phyloP scores from a whole-genome alignment of 2,888 invertebrate species.

The Microchrysa polita region DNA sequence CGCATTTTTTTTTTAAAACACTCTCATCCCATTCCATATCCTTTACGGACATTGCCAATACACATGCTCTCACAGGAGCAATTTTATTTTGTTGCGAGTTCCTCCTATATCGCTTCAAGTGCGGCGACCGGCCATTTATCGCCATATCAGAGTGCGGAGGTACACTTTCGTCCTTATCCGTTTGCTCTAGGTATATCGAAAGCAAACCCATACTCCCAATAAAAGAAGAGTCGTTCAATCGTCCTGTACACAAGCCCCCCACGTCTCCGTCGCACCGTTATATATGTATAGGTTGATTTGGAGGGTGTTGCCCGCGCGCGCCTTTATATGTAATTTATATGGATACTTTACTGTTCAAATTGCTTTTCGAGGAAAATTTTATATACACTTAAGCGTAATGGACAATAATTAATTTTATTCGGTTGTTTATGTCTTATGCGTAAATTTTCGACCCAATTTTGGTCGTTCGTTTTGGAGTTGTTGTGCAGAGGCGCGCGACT shows the following conservation, averaged over 20 bases:
- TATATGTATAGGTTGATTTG: not conserved
- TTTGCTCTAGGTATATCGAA: not conserved
- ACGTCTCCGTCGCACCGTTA: not conserved
- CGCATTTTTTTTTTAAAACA: constrained; percentile 47
- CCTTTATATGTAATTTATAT: constrained; percentile 62
- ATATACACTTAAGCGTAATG: constrained; percentile 64
- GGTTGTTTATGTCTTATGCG: constrained; percentile 54
- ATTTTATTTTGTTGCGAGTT: constrained; percentile 20
- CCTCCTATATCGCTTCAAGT: not conserved
- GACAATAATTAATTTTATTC: constrained; percentile 66
- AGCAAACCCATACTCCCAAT: not conserved
- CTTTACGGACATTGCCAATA: not conserved
- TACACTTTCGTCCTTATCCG: not conserved
- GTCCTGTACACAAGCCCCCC: no score
- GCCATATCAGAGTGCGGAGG: not conserved
- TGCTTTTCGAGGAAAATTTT: constrained; percentile 64
- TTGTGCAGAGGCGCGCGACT: not conserved
- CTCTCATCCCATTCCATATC: not conserved
- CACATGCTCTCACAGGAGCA: constrained; percentile 10
- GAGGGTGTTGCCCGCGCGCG: constrained; percentile 41
- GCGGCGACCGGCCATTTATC: constrained; percentile 15
- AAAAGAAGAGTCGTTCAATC: no score
- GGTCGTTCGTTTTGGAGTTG: no score
- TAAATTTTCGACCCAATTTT: constrained; percentile 38
- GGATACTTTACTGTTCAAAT: constrained; percentile 66